Conservation (phyloP, 2,113 vertebrate species). For the Gallinago paraguaiae region DNA sequence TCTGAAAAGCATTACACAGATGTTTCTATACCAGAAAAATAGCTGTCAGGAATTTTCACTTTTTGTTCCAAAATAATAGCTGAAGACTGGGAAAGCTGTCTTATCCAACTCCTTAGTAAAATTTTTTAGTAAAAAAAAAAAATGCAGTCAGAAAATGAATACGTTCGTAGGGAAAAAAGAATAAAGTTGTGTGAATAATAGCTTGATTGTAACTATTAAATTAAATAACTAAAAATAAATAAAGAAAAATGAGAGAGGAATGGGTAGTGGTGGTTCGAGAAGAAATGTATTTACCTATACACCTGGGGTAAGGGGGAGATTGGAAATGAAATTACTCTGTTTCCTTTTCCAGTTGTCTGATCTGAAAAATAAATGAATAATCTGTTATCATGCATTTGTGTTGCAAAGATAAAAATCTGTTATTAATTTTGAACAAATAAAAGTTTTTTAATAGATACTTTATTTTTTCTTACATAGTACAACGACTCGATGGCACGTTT, state of each 20-base stretch:
- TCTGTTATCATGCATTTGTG: background rate
- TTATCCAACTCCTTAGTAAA: background rate
- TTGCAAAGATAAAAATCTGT: background rate
- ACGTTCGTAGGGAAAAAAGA: background rate
- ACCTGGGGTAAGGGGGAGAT: background rate
- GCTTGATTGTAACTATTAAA: background rate
- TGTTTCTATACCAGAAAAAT: background rate
- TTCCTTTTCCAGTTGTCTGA: background rate
- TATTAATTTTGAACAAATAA: background rate
- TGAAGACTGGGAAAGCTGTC: rapidly evolving
- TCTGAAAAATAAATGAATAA: background rate
- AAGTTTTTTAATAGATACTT: rapidly evolving
- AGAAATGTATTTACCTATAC: background rate
- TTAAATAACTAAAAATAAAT: background rate
- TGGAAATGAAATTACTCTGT: background rate
- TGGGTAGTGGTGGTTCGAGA: background rate
- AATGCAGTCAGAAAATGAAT: background rate
- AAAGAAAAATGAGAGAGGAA: background rate
- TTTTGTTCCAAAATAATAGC: background rate
- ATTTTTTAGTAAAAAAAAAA: background rate
- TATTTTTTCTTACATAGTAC: background rate
- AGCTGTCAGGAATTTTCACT: background rate
- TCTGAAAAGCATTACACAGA: background rate
- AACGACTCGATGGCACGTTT: background rate
- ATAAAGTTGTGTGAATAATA: background rate